Percentiles rank a stretch among this genome's conserved stretches.
phyloP scores from a whole-genome alignment of 1,140 invertebrate genomes.

The Aphidius ervi region DNA sequence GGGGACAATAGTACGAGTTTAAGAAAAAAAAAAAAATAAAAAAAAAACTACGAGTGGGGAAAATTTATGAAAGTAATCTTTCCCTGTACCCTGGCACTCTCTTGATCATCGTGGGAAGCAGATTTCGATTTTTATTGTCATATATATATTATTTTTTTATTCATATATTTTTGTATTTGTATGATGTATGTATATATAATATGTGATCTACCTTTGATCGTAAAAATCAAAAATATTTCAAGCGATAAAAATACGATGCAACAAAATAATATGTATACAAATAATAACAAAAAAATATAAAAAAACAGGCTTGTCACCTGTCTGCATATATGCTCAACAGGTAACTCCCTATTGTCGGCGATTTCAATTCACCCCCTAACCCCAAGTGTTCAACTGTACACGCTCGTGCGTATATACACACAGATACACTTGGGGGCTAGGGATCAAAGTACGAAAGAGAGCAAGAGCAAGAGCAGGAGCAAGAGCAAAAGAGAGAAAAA shows the following conservation, averaged over 20 bases:
- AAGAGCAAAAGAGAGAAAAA: too few relatives aligned
- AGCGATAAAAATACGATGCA: constrained; percentile 43
- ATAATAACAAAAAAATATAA: background rate
- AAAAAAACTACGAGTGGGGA: constrained; percentile 21
- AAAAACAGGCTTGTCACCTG: constrained; percentile 43
- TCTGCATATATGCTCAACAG: constrained; percentile 45
- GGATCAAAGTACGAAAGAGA: background rate
- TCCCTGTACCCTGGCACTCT: constrained; percentile 38
- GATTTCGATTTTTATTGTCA: constrained; percentile 35
- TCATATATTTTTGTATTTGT: background rate
- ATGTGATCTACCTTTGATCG: too few relatives aligned
- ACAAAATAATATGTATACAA: constrained; percentile 31
- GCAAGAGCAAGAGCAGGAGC: too few relatives aligned
- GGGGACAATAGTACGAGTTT: constrained; percentile 2
- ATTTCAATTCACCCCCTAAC: constrained; percentile 10
- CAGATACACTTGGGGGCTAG: background rate
- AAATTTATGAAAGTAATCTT: constrained; percentile 49
- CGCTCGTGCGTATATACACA: constrained; percentile 8
- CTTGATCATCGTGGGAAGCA: constrained; percentile 51
- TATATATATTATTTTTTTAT: constrained; percentile 23
- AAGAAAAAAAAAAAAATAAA: background rate
- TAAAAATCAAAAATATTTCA: constrained; percentile 45
- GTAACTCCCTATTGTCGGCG: constrained; percentile 40
- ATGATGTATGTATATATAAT: constrained; percentile 19
- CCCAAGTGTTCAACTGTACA: constrained; percentile 9